These are phyloP conservation scores for Pogonus chalceus DNA, from an alignment of 1,140 invertebrate species.

Conservation along the genomic window DNA sequence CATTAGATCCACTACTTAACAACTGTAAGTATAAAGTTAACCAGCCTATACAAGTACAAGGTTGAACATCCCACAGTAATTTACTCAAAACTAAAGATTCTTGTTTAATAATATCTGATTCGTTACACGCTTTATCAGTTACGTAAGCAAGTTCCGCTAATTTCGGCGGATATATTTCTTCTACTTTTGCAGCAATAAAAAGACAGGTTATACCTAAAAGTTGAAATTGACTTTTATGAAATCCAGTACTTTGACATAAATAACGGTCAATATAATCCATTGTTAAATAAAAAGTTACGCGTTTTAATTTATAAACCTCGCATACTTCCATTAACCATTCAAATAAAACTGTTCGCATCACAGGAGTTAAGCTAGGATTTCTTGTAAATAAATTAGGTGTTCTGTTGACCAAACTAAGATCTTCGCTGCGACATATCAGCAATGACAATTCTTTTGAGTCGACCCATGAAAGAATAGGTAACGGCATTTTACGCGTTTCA, in stretches of 20 bases:
- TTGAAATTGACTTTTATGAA: slow-evolving; percentile 79
- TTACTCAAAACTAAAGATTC: slow-evolving; percentile 84
- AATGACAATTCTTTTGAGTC: slow-evolving; percentile 74
- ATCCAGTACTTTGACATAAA: slow-evolving; percentile 56
- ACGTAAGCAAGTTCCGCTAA: slow-evolving; percentile 92
- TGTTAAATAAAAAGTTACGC: slow-evolving; percentile 92
- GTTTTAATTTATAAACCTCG: slow-evolving; percentile 89
- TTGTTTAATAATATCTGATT: slow-evolving; percentile 77
- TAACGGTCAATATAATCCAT: slow-evolving; percentile 93
- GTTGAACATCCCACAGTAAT: slow-evolving; percentile 82
- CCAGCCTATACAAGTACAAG: slow-evolving; percentile 86
- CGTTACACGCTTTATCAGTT: slow-evolving; percentile 90
- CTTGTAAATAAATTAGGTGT: slow-evolving; percentile 66
- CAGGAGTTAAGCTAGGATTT: slow-evolving; percentile 75
- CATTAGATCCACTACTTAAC: slow-evolving; percentile 34
- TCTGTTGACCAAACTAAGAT: slow-evolving; percentile 54
- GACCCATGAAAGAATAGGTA: slow-evolving; percentile 78
- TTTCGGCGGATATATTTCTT: slow-evolving; percentile 99
- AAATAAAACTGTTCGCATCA: slow-evolving; percentile 90
- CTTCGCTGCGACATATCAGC: slow-evolving; percentile 77
- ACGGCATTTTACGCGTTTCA: slow-evolving; percentile 46
- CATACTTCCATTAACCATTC: slow-evolving; percentile 98
- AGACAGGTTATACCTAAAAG: slow-evolving; percentile 90
- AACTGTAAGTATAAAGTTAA: slow-evolving; percentile 89
- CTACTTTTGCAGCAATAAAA: slow-evolving; percentile 92